Evolutionary conservation across 1,140 invertebrate species (phyloP), one percentile per base, ranked within the genome.

Genomic region (Chionoecetes opilio): DNA sequence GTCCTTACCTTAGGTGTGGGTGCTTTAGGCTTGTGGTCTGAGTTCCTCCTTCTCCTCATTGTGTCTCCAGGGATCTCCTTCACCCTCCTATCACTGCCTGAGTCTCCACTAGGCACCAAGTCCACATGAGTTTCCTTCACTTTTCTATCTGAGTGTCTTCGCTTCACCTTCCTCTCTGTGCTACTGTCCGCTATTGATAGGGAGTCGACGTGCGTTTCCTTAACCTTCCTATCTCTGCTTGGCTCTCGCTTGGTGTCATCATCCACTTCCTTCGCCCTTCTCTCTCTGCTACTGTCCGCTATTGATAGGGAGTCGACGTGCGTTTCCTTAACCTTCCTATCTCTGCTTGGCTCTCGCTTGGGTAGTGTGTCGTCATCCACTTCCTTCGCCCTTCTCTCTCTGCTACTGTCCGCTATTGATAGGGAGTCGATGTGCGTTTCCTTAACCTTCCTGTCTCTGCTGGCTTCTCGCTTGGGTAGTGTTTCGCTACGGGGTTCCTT

Each of bases 21-120:
- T 38, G 91, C 91, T 21, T 93, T 93, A 32, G 35, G 26, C 38
- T 86, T 93, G 37, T 85, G 32, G 31, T 93, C 91, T 41, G 37
- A 38, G 14, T 26, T 9, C 31, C 35, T 92, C 63, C 63, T 75
- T 17, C 9, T 75, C n/a, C 63, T 26, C 3, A 75, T n/a, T 26
- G n/a, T 75, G 21, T 75, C 63, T 6, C 26, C 63, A 8, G 26
- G n/a, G 1, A 8, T 75, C 21, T 75, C 21, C n/a, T 75, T 75
- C n/a, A 2, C 63, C 21, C n/a, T 75, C 75, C 46, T 6, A 5
- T 46, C 31, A 38, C 91, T 85, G 46, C 46, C 46, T 14, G 46
- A 14, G 29, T 93, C n/a, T 38, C 0, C 32, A 32, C 26, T 75
- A n/a, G 63, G 21, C 63, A 75, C 1, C 6, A 26, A 6, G 21